Conservation (phyloP, 2,113 vertebrate genomes). For the Plecturocebus donacophilus region DNA sequence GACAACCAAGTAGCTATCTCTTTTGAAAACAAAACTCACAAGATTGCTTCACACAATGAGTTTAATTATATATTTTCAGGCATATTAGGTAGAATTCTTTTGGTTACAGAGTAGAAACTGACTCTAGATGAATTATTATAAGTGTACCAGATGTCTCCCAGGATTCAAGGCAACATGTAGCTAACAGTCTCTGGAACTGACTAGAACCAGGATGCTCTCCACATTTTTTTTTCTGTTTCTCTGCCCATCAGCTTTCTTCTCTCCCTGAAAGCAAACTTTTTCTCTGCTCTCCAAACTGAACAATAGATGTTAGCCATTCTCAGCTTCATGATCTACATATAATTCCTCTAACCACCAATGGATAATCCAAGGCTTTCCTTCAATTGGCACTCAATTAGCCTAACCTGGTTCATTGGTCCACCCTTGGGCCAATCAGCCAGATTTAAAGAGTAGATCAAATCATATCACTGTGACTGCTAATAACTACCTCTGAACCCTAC, state of each 20-base stretch:
- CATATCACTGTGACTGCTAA: not conserved
- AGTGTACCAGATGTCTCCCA: not conserved
- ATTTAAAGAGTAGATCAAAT: not conserved
- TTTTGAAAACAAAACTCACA: slow-evolving; percentile 10
- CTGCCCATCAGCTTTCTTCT: not conserved
- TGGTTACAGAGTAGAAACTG: not conserved
- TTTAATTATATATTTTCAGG: not conserved
- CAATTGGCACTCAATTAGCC: not conserved
- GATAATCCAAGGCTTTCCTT: not conserved
- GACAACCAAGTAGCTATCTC: not conserved
- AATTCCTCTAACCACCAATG: not conserved
- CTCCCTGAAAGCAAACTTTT: not conserved
- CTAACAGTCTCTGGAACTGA: not conserved
- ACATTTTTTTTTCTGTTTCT: not conserved
- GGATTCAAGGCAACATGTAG: not conserved
- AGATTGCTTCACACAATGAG: not conserved
- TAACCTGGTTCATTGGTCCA: not conserved
- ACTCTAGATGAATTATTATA: not conserved
- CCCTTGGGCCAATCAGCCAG: not conserved
- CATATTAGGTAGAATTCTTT: not conserved
- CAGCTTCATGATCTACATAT: not conserved
- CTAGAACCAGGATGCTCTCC: not conserved
- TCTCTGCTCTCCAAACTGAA: not conserved
- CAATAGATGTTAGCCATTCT: not conserved
- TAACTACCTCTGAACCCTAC: not conserved